Evolutionary conservation across 2,888 invertebrate genomes (phyloP).

Genomic region (Drosophila falleni): DNA sequence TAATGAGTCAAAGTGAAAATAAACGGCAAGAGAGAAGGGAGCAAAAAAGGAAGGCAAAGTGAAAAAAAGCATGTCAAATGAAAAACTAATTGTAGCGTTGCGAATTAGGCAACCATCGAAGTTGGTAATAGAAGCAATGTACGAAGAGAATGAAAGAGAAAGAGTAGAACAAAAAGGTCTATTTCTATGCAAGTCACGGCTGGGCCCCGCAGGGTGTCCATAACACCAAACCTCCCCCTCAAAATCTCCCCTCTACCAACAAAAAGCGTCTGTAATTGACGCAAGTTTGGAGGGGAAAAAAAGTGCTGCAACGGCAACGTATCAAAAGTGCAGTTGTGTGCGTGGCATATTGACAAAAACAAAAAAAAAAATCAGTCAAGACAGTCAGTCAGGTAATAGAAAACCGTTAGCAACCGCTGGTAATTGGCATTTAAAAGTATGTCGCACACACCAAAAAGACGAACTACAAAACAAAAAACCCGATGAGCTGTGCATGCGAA

Average conservation of each 20-base stretch:
- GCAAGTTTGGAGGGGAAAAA: slow-evolving; percentile 61
- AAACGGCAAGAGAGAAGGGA: slow-evolving; percentile 35
- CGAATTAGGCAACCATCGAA: slow-evolving; percentile 72
- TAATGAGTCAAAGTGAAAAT: slow-evolving; percentile 60
- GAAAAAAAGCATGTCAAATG: slow-evolving; percentile 65
- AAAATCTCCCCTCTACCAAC: background rate
- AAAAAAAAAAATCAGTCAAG: slow-evolving; percentile 20
- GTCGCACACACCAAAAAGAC: slow-evolving; percentile 57
- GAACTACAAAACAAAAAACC: background rate
- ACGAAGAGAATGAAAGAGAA: background rate
- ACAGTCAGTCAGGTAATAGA: slow-evolving; percentile 49
- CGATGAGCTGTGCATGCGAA: slow-evolving; percentile 39
- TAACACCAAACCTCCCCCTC: background rate
- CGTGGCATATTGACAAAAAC: slow-evolving; percentile 70
- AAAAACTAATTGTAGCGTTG: slow-evolving; percentile 79
- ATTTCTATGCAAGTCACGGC: slow-evolving; percentile 78
- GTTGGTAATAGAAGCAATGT: slow-evolving; percentile 37
- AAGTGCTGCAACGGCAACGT: slow-evolving; percentile 44
- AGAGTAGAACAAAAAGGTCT: slow-evolving; percentile 23
- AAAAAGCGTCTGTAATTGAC: slow-evolving; percentile 59
- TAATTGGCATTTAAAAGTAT: slow-evolving; percentile 79
- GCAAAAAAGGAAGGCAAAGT: slow-evolving; percentile 7
- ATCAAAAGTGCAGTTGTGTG: slow-evolving; percentile 43
- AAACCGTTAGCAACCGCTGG: slow-evolving; percentile 73
- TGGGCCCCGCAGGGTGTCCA: slow-evolving; percentile 48